Conservation (phyloP, 1,140 invertebrate species). For the Drosophila tristis region DNA sequence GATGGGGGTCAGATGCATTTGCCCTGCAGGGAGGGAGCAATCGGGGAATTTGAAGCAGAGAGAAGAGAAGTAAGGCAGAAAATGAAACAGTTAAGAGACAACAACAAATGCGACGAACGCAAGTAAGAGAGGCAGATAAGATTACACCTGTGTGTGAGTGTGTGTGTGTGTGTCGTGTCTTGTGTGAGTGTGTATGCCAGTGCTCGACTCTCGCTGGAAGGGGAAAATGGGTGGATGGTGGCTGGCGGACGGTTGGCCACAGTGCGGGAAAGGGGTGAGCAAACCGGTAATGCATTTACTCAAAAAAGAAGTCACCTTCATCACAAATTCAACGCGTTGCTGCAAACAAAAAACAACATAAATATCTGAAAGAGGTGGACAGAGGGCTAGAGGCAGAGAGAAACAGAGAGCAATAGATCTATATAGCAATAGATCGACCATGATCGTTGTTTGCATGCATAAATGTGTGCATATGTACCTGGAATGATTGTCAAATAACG, state of each 20-base stretch:
- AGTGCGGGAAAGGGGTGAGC: conserved; percentile 39
- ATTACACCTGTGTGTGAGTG: conserved; percentile 59
- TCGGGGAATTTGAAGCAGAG: conserved; percentile 23
- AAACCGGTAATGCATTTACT: conserved; percentile 79
- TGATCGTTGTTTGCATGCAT: conserved; percentile 47
- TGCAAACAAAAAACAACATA: conserved; percentile 38
- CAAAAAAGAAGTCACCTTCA: conserved; percentile 79
- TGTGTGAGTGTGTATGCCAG: too few relatives aligned
- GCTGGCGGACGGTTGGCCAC: conserved; percentile 12
- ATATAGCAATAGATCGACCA: conserved; percentile 22
- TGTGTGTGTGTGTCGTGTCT: conserved; percentile 6
- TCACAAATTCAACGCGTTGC: conserved; percentile 56
- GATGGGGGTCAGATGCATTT: conserved; percentile 27
- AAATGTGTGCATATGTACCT: not conserved
- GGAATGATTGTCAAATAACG: conserved; percentile 13
- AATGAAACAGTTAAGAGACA: conserved; percentile 44
- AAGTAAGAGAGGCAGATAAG: conserved; percentile 61
- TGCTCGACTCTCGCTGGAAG: not conserved
- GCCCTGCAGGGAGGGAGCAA: conserved; percentile 31
- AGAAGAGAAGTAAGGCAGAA: conserved; percentile 11
- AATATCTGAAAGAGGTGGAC: conserved; percentile 22
- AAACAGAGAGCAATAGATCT: conserved; percentile 40
- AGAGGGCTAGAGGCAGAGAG: conserved; percentile 1
- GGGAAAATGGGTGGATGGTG: not conserved
- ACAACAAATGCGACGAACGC: conserved; percentile 43